Evolutionary conservation across 2,888 invertebrate genomes (phyloP), one percentile per base, ranked within the genome.

Genomic region (Epinotia brunnichana): DNA sequence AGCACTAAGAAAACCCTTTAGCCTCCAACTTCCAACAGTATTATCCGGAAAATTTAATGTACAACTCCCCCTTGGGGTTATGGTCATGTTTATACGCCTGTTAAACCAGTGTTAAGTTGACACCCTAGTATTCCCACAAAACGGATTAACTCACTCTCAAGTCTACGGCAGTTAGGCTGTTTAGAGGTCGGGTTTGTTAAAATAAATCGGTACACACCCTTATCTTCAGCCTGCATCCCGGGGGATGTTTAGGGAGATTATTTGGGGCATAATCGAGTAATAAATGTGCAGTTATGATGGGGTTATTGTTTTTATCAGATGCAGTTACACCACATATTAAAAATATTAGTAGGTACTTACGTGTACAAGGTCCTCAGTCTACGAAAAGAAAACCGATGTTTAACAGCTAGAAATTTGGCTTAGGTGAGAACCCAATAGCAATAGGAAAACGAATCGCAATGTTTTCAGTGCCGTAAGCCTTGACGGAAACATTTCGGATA

Each of bases 21-120:
- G 2, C 1, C 21, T 24, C 21, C 13, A 35, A 19, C 24, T 24
- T n/a, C 48, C 24, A 62, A 17, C 48, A 62, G 48, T 51, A 62
- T 29, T 29, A 15, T 48, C 29, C 48, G n/a, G 29, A 62, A 62
- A 62, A 62, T 62, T 51, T 54, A 64, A 51, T 51, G 39, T 13
- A 44, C 59, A 11, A 59, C 21, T 17, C 61, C 61, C 17, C n/a
- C 10, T 2, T 35, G 53, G 41, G 66, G 56, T 56, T 56, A 54
- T 29, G 19, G 35, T n/a, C 41, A 21, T 56, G 66, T 41, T 56
- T 66, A 41, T 41, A 56, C 56, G 35, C 21, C 54, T 3, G 66
- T 56, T 54, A 66, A 66, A 66, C 41, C 54, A 66, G 54, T 66
- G 66, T 64, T 64, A 53, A 64, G 66, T 64, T 64, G 39, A 64